phyloP scores from a whole-genome alignment of 2,113 vertebrate species.

The Apeltes quadracus region DNA sequence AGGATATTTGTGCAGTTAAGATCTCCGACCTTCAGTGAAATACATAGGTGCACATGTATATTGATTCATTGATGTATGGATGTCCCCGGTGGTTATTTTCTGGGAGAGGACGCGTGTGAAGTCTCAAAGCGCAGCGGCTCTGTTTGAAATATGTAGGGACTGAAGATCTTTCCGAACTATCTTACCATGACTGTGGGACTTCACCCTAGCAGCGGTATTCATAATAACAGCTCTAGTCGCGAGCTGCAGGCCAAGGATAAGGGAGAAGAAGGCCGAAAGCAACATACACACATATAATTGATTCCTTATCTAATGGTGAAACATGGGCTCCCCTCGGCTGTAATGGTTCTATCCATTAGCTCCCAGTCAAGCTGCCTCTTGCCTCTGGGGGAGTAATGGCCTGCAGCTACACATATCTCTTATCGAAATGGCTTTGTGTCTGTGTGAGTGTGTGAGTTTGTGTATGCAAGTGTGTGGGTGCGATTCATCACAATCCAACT shows the following conservation, averaged over 20 bases:
- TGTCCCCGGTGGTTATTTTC: background rate
- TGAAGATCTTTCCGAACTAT: constrained; percentile 1
- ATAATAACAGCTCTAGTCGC: background rate
- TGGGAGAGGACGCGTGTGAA: constrained; percentile 1
- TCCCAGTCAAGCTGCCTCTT: constrained; percentile 36
- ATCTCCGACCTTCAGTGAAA: background rate
- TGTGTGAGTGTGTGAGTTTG: background rate
- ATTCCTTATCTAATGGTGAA: constrained; percentile 64
- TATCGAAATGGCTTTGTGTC: constrained; percentile 32
- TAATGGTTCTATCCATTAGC: constrained; percentile 52
- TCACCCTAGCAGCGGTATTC: background rate
- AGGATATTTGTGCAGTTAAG: background rate
- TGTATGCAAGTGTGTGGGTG: background rate
- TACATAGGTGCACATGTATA: background rate
- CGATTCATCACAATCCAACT: constrained; percentile 2
- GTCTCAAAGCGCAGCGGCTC: background rate
- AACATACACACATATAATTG: constrained; percentile 59
- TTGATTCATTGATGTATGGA: background rate
- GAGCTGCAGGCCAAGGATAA: constrained; percentile 13
- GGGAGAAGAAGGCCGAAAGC: constrained; percentile 10
- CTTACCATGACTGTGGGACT: background rate
- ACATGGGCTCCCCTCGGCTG: constrained; percentile 37
- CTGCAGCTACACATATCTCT: constrained; percentile 42
- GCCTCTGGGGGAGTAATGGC: constrained; percentile 48
- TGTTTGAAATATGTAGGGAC: background rate